Evolutionary conservation across 2,113 vertebrate species (phyloP), one percentile per base, ranked within the genome.

Genomic region (Tachycineta bicolor): DNA sequence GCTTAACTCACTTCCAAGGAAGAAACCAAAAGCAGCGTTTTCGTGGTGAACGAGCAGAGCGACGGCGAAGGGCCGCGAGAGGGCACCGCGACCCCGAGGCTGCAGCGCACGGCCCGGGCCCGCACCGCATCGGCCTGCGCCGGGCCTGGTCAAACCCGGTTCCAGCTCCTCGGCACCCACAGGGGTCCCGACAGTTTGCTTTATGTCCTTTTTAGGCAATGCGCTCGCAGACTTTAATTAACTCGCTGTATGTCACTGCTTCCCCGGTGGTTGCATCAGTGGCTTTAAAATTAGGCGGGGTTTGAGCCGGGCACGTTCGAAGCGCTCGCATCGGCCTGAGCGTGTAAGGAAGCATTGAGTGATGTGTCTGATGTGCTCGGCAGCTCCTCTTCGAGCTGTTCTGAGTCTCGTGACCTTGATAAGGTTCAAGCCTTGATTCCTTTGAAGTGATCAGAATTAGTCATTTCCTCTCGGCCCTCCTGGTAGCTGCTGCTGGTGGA

Each of bases 91-190:
- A 8, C 44, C 71, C 83, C 83, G 83, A n/a, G 55, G 49, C 34
- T 60, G 58, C 58, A 3, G 14, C 58, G 56, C 56, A 3, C 33
- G 9, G 33, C 19, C 20, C 26, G 50, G 53, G 18, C 52, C 17
- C 24, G 26, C 50, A 26, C 26, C 50, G 26, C 14, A 26, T 12
- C 19, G 55, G 10, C 5, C 29, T 55, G 43, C 17, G 0, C 11
- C 33, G 17, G 0, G 4, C 2, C 39, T 2, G 1, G 9, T 44
- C 33, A 34, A 77, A 24, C 2, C 83, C 2, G 13, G 12, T 1
- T 9, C 17, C 1, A 0, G 12, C n/a, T 62, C 50, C 83, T 11
- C 12, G 12, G 41, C 78, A 11, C 1, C 6, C 63, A 7, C 84
- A 17, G 46, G 28, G 33, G 1, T 46, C 70, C 46, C 37, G 0